phyloP scores from a whole-genome alignment of 2,888 invertebrate genomes.

The Lamproptera curius region DNA sequence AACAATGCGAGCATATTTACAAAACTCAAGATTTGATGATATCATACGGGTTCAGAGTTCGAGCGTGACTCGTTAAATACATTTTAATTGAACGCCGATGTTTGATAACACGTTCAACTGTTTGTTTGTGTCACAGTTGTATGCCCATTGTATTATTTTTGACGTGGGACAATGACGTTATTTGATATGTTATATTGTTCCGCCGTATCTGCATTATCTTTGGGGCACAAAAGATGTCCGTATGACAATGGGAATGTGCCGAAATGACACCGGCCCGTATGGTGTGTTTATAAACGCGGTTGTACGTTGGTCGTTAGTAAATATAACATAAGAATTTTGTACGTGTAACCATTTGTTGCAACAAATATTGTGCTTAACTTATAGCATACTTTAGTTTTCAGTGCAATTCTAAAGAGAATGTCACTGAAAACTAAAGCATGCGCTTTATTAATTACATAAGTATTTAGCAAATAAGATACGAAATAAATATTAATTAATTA shows the following conservation, averaged over 20 bases:
- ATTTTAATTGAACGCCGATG: slow-evolving; percentile 26
- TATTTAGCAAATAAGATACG: too few relatives aligned
- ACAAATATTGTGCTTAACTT: too few relatives aligned
- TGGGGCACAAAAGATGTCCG: background rate
- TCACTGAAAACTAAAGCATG: too few relatives aligned
- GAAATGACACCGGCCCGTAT: too few relatives aligned
- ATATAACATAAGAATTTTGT: too few relatives aligned
- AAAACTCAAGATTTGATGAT: slow-evolving; percentile 10
- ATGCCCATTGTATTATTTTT: slow-evolving; percentile 20
- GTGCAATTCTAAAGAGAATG: too few relatives aligned
- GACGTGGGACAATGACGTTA: slow-evolving; percentile 14
- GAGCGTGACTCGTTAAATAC: slow-evolving; percentile 25
- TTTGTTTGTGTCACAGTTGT: slow-evolving; percentile 23
- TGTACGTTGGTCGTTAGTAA: too few relatives aligned
- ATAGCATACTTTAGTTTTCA: too few relatives aligned
- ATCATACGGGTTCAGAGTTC: slow-evolving; percentile 19
- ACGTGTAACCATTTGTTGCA: too few relatives aligned
- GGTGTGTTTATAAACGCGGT: too few relatives aligned
- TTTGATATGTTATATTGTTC: slow-evolving; percentile 9
- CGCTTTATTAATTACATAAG: too few relatives aligned
- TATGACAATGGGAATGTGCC: background rate
- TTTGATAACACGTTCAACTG: slow-evolving; percentile 24
- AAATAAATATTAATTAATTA: too few relatives aligned
- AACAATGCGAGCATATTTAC: slow-evolving; percentile 16
- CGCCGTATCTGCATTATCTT: background rate